These are phyloP conservation scores for Nesidiocoris tenuis DNA, from an alignment of 2,888 invertebrate genomes.

Conservation along the genomic window DNA sequence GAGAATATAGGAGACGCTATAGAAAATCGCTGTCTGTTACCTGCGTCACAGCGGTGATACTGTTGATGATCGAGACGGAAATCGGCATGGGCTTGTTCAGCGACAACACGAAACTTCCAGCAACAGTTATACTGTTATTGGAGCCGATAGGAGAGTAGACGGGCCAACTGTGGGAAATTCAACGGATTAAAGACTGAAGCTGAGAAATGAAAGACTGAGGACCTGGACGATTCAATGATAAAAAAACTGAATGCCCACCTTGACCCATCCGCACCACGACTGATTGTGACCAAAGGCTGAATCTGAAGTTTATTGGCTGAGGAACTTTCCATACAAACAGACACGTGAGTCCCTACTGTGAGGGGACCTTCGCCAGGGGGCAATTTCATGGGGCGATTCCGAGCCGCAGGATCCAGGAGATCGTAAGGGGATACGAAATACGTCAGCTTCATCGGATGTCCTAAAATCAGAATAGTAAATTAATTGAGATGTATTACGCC, in stretches of 20 bases:
- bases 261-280: constrained; percentile 70
- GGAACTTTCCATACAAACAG: constrained; percentile 86
- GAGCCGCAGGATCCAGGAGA: constrained; percentile 73
- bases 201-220: too few species aligned
- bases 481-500: too few species aligned
- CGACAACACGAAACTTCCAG: constrained; percentile 83
- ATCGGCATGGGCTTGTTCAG: constrained; percentile 84
- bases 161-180: constrained; percentile 61
- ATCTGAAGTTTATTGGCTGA: constrained; percentile 80
- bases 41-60: constrained; percentile 64
- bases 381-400: constrained; percentile 64
- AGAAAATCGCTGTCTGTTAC: too few species aligned
- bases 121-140: constrained; percentile 84
- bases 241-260: too few species aligned
- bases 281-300: constrained; percentile 67
- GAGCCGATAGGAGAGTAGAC: constrained; percentile 76
- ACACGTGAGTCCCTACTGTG: constrained; percentile 79
- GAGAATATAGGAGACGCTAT: too few species aligned
- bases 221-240: too few species aligned
- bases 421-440: constrained; percentile 94
- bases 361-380: constrained; percentile 71
- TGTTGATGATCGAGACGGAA: constrained; percentile 71
- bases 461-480: too few species aligned
- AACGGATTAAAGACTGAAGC: too few species aligned
- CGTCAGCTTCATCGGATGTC: constrained; percentile 89